Evolutionary conservation across 2,797 vertebrate genomes (phyloP).

Genomic region (Xenopus petersii): DNA sequence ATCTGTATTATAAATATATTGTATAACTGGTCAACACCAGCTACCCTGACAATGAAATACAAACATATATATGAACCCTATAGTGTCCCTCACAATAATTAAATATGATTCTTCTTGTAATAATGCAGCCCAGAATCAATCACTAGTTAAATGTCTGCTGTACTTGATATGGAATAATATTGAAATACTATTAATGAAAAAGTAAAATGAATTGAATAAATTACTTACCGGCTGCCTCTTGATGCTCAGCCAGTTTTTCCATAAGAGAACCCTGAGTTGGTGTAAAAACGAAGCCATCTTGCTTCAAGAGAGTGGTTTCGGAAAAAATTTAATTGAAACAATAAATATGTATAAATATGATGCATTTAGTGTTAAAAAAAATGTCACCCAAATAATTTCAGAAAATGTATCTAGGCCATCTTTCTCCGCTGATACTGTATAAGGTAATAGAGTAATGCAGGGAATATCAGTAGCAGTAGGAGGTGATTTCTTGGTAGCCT

Average conservation of each 20-base stretch:
- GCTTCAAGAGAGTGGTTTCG: not conserved
- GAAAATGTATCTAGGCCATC: constrained; percentile 18
- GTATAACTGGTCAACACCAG: too few species aligned
- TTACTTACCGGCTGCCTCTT: constrained; percentile 86
- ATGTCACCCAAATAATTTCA: not conserved
- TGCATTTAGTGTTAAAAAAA: not conserved
- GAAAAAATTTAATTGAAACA: constrained; percentile 16
- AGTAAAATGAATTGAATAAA: not conserved
- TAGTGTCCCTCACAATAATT: too few species aligned
- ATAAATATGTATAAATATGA: too few species aligned
- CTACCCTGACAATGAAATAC: too few species aligned
- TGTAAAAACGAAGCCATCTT: constrained; percentile 82
- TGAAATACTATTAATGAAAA: not conserved
- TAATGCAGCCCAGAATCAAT: too few species aligned
- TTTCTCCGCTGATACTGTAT: constrained; percentile 6
- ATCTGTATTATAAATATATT: too few species aligned
- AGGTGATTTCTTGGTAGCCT: constrained; percentile 1
- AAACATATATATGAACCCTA: too few species aligned
- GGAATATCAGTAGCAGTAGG: not conserved
- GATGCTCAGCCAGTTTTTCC: constrained; percentile 88
- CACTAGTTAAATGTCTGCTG: too few species aligned
- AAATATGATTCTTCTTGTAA: too few species aligned
- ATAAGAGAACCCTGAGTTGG: constrained; percentile 87
- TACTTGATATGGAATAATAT: too few species aligned
- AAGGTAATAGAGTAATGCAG: not conserved